A percentile compares a stretch with the other conserved stretches of the same genome.
These are phyloP conservation scores for Marmota monax DNA, from an alignment of 2,113 vertebrate species.

Conservation along the genomic window DNA sequence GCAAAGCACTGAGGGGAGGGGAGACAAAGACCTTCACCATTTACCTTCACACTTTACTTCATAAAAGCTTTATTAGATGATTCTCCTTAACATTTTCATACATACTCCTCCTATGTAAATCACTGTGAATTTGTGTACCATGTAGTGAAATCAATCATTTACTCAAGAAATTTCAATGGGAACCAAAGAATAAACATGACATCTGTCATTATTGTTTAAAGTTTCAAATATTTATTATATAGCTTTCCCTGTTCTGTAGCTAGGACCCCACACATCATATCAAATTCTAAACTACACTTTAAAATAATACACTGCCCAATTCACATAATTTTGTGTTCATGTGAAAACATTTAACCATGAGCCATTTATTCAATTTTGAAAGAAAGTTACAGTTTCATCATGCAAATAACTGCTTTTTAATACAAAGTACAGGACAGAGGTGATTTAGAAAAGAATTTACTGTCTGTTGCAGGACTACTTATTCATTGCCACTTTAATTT, in stretches of 20 bases:
- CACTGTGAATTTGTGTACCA: neutral
- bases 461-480: constrained; percentile 13
- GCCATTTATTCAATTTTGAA: constrained; percentile 37
- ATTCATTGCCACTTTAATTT: constrained; percentile 35
- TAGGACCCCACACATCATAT: neutral
- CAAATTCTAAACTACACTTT: neutral
- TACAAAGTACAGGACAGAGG: neutral
- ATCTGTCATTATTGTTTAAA: neutral
- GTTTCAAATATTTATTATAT: neutral
- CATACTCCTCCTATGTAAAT: neutral
- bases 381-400: neutral
- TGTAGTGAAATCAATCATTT: neutral
- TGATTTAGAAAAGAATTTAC: constrained; percentile 32
- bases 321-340: constrained; percentile 2
- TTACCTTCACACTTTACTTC: neutral
- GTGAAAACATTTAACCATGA: neutral
- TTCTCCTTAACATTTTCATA: neutral
- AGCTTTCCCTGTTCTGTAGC: neutral
- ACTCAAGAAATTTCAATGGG: neutral
- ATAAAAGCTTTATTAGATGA: neutral
- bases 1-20: neutral
- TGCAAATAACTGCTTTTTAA: neutral
- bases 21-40: neutral
- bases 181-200: neutral
- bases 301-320: neutral